Evolutionary conservation across 1,140 invertebrate genomes (phyloP), one percentile per base, ranked within the genome.

Genomic region (Macrostomum lignano): DNA sequence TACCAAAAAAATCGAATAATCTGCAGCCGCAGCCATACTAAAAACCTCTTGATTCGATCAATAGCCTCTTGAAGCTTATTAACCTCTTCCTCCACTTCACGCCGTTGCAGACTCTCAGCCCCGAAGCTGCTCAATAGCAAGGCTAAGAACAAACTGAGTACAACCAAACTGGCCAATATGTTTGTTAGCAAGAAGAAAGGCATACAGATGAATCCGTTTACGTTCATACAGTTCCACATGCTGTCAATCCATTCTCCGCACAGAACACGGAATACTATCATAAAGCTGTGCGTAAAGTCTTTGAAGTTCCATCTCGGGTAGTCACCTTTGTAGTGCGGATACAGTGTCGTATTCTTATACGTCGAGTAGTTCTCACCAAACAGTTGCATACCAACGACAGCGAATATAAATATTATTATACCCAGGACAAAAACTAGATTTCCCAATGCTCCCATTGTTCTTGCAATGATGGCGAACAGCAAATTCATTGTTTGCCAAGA

Each of bases 231-330:
- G 51, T 91, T 81, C 78, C 81, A 93, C 71, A 91, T 76, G 15
- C 79, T 82, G 53, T 91, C 81, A 41, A 94, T 93, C 84, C 84
- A 93, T 61, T 96, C 84, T 48, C 84, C 86, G 61, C 84, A 94
- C 13, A 96, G 61, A 32, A 93, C 78, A 36, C 86, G 69, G 60
- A 94, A 93, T 40, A 94, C 77, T 51, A 93, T 86, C 78, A 94
- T 82, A 49, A 93, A 82, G 28, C 78, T 79, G 60, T 93, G 82
- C 70, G 81, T 79, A 56, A 93, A 88, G 58, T 91, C 79, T 11
- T 71, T 77, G 55, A 94, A 93, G 60, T 91, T 78, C 82, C 82
- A 93, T 38, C 82, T 67, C 74, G 74, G 36, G 81, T 51, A 29
- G 50, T 42, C 17, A 42, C 40, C 25, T 11, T 17, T 24, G 15